Percentiles rank a stretch among this genome's conserved stretches.
phyloP scores from a whole-genome alignment of 2,797 vertebrate species.

The Microctenopoma steveboyesi region DNA sequence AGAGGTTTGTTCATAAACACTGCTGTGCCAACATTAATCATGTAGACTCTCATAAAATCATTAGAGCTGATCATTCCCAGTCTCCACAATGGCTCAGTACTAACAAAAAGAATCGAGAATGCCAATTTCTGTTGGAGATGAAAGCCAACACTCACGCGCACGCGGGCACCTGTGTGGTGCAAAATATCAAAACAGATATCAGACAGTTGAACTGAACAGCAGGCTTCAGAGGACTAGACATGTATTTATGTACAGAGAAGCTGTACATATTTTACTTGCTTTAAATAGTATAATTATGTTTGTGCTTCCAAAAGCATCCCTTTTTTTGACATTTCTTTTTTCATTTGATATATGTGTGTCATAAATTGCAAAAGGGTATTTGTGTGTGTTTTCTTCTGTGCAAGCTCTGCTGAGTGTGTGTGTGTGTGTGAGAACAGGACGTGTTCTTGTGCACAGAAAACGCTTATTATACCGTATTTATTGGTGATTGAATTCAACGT shows the following conservation, averaged over 20 bases:
- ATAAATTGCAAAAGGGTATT: constrained; percentile 4
- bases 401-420: background rate
- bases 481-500: constrained; percentile 16
- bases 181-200: constrained; percentile 31
- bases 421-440: background rate
- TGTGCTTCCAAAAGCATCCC: background rate
- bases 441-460: constrained; percentile 28
- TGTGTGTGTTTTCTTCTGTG: background rate
- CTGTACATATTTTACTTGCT: constrained; percentile 6
- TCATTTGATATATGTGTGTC: constrained; percentile 32
- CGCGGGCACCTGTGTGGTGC: constrained; percentile 46
- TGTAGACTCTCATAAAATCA: constrained; percentile 79
- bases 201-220: constrained; percentile 34
- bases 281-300: constrained; percentile 23
- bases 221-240: constrained; percentile 12
- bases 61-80: constrained; percentile 77
- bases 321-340: constrained; percentile 9
- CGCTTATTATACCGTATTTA: constrained; percentile 32
- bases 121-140: constrained; percentile 58
- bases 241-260: constrained; percentile 6
- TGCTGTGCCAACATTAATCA: constrained; percentile 79
- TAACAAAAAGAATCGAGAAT: constrained; percentile 51
- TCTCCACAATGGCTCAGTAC: constrained; percentile 50
- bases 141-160: constrained; percentile 30
- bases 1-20: constrained; percentile 65